phyloP scores from a whole-genome alignment of 2,888 invertebrate genomes.

The Acholoe squamosa region DNA sequence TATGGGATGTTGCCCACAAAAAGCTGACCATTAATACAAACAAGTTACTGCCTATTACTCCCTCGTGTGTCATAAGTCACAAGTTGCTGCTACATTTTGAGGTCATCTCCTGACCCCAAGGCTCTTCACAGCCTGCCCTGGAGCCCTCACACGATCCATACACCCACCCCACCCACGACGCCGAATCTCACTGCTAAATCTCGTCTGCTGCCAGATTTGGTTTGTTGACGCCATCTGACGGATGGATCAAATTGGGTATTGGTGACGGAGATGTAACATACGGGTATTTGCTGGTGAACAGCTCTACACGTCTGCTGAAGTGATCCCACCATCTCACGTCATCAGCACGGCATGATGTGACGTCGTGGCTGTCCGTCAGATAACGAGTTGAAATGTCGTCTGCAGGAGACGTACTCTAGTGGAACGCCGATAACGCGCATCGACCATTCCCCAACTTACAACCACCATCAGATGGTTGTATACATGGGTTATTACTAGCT shows the following conservation, averaged over 20 bases:
- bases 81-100: neutral
- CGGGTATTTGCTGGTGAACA: neutral
- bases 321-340: neutral
- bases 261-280: constrained; percentile 38
- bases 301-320: neutral
- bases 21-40: no score
- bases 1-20: no score
- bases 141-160: neutral
- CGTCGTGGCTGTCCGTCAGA: constrained; percentile 15
- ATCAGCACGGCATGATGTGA: constrained; percentile 18
- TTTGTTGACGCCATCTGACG: neutral
- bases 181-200: neutral
- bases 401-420: no score
- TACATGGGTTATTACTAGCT: no score
- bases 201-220: constrained; percentile 15
- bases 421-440: no score
- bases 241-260: constrained; percentile 49
- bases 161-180: neutral
- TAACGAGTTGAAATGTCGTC: neutral
- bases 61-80: constrained; percentile 4
- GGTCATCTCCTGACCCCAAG: neutral
- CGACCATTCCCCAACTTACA: no score
- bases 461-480: no score
- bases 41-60: neutral
- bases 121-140: neutral